Evolutionary conservation across 1,140 invertebrate genomes (phyloP), one percentile per base, ranked within the genome.

Genomic region (Lasioglossum baleicum): DNA sequence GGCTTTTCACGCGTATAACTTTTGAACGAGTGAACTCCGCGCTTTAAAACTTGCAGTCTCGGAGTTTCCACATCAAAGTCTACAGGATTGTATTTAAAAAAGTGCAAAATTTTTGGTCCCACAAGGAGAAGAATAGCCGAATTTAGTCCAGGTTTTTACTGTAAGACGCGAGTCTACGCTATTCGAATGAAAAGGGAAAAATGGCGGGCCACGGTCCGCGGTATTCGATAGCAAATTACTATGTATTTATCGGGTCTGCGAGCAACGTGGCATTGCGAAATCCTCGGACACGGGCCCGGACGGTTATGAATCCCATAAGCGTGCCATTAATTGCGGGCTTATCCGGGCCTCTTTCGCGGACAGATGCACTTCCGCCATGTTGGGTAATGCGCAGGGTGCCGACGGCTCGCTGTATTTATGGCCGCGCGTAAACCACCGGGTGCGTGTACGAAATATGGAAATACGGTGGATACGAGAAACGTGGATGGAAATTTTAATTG

Each of bases 281-380:
- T 44, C 22, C 64, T 17, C 15, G 7, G 7, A 10, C 8, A 2
- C 10, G 60, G 17, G 11, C 42, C 40, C 17, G 26, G n/a, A 48
- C 56, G 26, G 11, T 26, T 67, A 75, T 76, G 51, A 69, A 61
- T 74, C 51, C 72, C 48, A 42, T 66, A 20, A 67, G 51, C 31
- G 35, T 2, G 31, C 58, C 42, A 78, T 78, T 78, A 78, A 78
- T 78, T 63, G 48, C 35, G 20, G 20, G 44, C 60, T 72, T 78
- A 64, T 51, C 58, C 60, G 51, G 15, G 6, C 4, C n/a, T 40
- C 17, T 60, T 48, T 35, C n/a, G 56, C 13, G 61, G 51, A 65
- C 15, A 7, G 35, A 20, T 22, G 31, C 73, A 35, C 22, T 68
- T 75, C 64, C 74, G 51, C 64, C 7, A 68, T 35, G 65, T n/a